Base-by-base conservation (phyloP, 2,797 vertebrate genomes). In the Amphiprion clarkii region DNA sequence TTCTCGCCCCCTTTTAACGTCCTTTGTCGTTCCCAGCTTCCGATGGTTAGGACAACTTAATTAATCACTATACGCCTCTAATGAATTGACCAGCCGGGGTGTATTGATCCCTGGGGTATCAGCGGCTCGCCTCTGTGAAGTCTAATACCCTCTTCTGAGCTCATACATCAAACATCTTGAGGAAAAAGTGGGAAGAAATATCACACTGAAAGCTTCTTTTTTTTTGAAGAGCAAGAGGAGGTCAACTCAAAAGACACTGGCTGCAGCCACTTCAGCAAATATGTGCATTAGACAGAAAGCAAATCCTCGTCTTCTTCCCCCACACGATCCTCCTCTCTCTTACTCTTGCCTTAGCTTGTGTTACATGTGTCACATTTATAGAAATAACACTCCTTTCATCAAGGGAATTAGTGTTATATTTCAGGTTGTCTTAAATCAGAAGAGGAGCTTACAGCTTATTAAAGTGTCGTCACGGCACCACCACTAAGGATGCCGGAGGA, bases 341-440 rank as follows among this genome's bases (percentile, higher is more conserved):
- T 56, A 2, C 78, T 74, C 83, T 56, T 44, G 29, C 84, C 81
- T 82, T 82, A 63, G 86, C 89, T 91, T 85, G 84, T 83, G 88
- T 92, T 93, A 92, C 89, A 89, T 56, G 86, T 94, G 93, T 91
- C 92, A 93, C 89, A 90, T 92, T 94, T 90, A 92, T 89, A 87
- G 90, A 91, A 92, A 90, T 91, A 89, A 91, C 91, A 91, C 81
- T 88, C 81, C 88, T 87, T 91, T 91, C 87, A 88, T 91, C 88
- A 83, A 56, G 84, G 89, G 87, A 92, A 92, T 94, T 90, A 91
- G 83, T 83, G 85, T 93, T 93, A 90, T 92, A 92, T 94, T 93
- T 92, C 91, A 93, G 91, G 90, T 94, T 92, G 90, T 92, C 87
- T 93, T 84, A 88, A 93, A 92, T 91, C 86, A 92, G 82, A 90